phyloP scores from a whole-genome alignment of 2,888 invertebrate genomes.

The Nomada goodeniana region DNA sequence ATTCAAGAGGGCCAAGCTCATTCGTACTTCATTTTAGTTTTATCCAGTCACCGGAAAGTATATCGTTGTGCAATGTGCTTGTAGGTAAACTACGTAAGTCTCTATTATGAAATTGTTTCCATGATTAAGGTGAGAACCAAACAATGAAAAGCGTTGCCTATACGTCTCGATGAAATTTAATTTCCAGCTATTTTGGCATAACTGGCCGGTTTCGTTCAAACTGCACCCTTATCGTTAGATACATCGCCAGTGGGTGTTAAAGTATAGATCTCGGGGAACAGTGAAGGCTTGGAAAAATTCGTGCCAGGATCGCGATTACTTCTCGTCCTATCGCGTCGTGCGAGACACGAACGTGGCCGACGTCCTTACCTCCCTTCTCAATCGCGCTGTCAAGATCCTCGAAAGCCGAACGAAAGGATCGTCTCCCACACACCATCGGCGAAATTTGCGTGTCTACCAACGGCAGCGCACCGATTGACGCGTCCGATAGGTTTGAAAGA shows the following conservation, averaged over 20 bases:
- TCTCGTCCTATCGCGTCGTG: conserved; percentile 19
- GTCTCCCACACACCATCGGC: conserved; percentile 58
- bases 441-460: conserved; percentile 67
- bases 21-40: too few relatives aligned
- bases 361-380: conserved; percentile 26
- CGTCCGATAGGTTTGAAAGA: conserved; percentile 57
- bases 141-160: too few relatives aligned
- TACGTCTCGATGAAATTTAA: too few relatives aligned
- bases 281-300: conserved; percentile 16
- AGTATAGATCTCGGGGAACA: not conserved
- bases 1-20: too few relatives aligned
- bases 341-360: conserved; percentile 8
- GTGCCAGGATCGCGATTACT: conserved; percentile 16
- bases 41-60: too few relatives aligned
- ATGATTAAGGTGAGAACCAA: too few relatives aligned
- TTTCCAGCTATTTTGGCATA: too few relatives aligned
- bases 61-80: too few relatives aligned
- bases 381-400: conserved; percentile 64
- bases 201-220: too few relatives aligned
- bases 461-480: conserved; percentile 61
- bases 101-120: too few relatives aligned
- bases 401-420: conserved; percentile 48
- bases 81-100: too few relatives aligned
- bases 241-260: not conserved
- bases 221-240: too few relatives aligned